Conservation (phyloP, 2,888 invertebrate species). For the Xanthostigma xanthostigma region DNA sequence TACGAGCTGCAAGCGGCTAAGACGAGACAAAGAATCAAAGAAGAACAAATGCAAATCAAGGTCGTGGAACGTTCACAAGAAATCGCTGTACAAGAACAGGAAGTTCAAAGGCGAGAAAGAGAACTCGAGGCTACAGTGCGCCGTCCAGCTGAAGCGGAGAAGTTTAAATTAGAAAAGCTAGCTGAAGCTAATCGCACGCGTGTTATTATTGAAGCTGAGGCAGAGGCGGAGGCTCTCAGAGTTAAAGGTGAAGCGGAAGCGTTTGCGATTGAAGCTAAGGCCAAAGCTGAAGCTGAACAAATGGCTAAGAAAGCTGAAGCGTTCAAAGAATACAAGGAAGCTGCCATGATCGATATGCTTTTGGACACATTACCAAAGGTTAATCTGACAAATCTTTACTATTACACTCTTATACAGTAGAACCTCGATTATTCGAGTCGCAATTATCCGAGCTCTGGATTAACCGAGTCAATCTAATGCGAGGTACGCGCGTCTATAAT, state of each 20-base stretch:
- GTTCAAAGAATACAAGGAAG: constrained; percentile 90
- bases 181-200: constrained; percentile 85
- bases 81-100: constrained; percentile 57
- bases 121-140: constrained; percentile 87
- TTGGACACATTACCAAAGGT: constrained; percentile 92
- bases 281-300: constrained; percentile 91
- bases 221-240: constrained; percentile 78
- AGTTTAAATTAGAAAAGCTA: constrained; percentile 74
- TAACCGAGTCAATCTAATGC: no score
- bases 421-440: no score
- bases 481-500: no score
- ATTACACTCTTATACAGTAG: no score
- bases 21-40: constrained; percentile 88
- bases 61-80: constrained; percentile 86
- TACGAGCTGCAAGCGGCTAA: constrained; percentile 89
- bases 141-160: constrained; percentile 93
- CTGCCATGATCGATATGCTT: constrained; percentile 94
- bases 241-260: constrained; percentile 84
- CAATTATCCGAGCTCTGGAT: no score
- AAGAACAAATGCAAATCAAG: constrained; percentile 94
- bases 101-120: constrained; percentile 78
- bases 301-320: constrained; percentile 96
- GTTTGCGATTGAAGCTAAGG: constrained; percentile 85
- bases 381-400: constrained; percentile 7
- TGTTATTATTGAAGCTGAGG: constrained; percentile 88